These are phyloP conservation scores for Agelas oroides DNA, from an alignment of 37 sponge, comb jelly and placozoan species.

Conservation along the genomic window DNA sequence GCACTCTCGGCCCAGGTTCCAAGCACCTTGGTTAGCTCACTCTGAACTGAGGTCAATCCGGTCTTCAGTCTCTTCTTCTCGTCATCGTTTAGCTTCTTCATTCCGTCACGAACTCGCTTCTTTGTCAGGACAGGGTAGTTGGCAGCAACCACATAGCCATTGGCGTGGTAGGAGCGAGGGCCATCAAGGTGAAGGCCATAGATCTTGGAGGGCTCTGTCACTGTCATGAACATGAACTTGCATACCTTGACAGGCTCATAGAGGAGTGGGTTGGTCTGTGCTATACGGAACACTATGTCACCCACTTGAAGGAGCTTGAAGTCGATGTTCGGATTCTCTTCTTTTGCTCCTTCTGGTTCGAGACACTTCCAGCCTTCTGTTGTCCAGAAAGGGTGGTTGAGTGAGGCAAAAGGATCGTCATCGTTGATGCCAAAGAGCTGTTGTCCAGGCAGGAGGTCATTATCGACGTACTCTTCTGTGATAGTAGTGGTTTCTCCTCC, in stretches of 20 bases:
- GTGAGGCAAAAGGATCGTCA: constrained; percentile 18
- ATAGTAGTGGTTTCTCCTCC: constrained; percentile 25
- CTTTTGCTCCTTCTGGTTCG: constrained; percentile 16
- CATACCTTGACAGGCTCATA: constrained; percentile 24
- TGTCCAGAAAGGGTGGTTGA: no score
- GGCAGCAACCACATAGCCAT: constrained; percentile 18
- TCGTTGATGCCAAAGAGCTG: constrained; percentile 27
- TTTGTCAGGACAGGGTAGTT: constrained; percentile 32
- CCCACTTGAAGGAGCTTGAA: constrained; percentile 27
- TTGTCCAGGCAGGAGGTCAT: background rate
- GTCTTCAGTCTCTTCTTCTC: constrained; percentile 4
- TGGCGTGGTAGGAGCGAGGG: constrained; percentile 28
- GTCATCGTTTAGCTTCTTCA: constrained; percentile 22
- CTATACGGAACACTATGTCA: constrained; percentile 15
- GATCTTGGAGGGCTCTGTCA: constrained; percentile 5
- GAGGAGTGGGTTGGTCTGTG: constrained; percentile 17
- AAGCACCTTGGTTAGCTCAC: constrained; percentile 8
- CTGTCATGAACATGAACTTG: background rate
- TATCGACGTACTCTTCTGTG: background rate
- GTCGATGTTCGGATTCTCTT: constrained; percentile 23
- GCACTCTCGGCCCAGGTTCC: constrained; percentile 26
- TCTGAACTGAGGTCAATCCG: background rate
- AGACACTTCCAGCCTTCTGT: constrained; percentile 32
- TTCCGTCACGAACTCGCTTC: constrained; percentile 17
- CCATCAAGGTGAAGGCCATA: constrained; percentile 31